phyloP scores from a whole-genome alignment of 2,113 vertebrate genomes.

The Anguilla japonica region DNA sequence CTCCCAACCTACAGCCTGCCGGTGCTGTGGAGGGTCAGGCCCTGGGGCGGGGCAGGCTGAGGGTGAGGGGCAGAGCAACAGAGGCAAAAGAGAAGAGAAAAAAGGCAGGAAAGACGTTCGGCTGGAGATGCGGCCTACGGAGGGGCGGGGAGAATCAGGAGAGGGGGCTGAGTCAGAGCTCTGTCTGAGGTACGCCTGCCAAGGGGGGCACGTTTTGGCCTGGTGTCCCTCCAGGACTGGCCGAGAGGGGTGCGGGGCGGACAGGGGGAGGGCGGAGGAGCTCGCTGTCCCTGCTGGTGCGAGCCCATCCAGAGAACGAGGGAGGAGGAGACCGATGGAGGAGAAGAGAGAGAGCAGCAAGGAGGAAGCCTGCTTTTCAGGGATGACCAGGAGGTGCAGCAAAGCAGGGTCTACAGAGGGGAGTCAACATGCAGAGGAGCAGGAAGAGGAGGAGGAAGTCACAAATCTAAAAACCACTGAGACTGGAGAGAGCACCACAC shows the following conservation, averaged over 20 bases:
- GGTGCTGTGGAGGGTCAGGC: neutral
- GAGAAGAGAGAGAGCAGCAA: neutral
- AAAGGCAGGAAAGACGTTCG: slow-evolving; percentile 3
- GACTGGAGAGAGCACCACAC: slow-evolving; percentile 10
- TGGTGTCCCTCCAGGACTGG: slow-evolving; percentile 31
- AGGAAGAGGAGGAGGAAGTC: neutral
- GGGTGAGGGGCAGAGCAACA: neutral
- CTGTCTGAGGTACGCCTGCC: slow-evolving; percentile 38
- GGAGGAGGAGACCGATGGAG: slow-evolving; percentile 17
- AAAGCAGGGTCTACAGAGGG: neutral
- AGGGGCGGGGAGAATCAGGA: neutral
- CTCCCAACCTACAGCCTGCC: slow-evolving; percentile 27
- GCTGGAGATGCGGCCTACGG: slow-evolving; percentile 34
- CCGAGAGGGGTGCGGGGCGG: neutral
- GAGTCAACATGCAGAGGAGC: neutral
- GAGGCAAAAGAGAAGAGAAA: neutral
- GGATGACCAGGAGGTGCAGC: neutral
- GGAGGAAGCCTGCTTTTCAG: neutral
- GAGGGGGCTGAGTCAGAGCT: slow-evolving; percentile 24
- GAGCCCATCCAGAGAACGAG: neutral
- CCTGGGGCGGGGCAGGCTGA: neutral
- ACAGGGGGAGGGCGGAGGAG: neutral
- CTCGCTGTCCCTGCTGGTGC: neutral
- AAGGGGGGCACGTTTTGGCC: slow-evolving; percentile 32
- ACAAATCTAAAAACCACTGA: no score